A percentile compares a stretch with the other conserved stretches of the same genome.
Conservation (phyloP, 2,797 vertebrate genomes). For the Leuciscus waleckii region DNA sequence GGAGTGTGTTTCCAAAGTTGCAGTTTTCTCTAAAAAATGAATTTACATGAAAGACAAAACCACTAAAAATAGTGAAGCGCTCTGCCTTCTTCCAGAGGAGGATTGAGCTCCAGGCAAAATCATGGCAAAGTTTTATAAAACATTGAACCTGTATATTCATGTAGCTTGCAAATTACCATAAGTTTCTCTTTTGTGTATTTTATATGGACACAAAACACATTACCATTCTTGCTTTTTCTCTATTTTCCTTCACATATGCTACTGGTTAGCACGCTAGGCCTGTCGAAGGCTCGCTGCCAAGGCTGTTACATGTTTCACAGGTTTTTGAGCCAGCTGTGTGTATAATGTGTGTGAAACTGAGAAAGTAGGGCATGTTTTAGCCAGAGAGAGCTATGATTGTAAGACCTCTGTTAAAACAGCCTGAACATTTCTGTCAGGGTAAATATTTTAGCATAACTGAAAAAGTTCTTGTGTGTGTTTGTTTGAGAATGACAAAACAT, state of each 20-base stretch:
- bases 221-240: conserved; percentile 35
- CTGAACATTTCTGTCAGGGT: conserved; percentile 31
- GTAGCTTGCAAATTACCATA: conserved; percentile 25
- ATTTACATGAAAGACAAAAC: conserved; percentile 38
- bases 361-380: conserved; percentile 21
- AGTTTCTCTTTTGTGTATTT: neutral
- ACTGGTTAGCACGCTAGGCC: conserved; percentile 63
- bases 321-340: conserved; percentile 60
- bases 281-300: conserved; percentile 59
- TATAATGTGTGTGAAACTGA: conserved; percentile 23
- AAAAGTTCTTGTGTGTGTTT: conserved; percentile 9
- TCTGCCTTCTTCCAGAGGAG: conserved; percentile 4
- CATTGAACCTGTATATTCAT: neutral
- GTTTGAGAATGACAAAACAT: conserved; percentile 9
- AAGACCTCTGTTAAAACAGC: conserved; percentile 14
- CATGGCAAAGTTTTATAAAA: neutral
- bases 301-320: conserved; percentile 62
- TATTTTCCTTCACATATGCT: conserved; percentile 58
- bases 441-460: neutral
- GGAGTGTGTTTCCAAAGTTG: conserved; percentile 54
- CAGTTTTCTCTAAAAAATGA: conserved; percentile 24
- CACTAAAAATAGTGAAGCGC: conserved; percentile 8
- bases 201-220: conserved; percentile 1
- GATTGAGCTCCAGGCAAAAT: conserved; percentile 21
- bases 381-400: neutral